Conservation (phyloP, 2,888 invertebrate species). For the Nowickia ferox region DNA sequence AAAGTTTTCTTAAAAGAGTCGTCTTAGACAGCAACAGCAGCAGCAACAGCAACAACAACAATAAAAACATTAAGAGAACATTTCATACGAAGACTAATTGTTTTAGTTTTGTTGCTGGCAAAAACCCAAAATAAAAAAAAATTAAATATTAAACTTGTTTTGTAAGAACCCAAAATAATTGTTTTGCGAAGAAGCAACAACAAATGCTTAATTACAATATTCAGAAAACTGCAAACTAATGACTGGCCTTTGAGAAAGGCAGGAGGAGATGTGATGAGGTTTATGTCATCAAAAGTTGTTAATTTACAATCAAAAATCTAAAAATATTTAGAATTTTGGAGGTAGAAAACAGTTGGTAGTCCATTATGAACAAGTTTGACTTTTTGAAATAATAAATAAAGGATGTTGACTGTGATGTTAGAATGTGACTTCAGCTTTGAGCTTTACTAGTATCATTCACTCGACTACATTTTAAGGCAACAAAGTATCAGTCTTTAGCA, state of each 20-base stretch:
- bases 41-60: conserved; percentile 14
- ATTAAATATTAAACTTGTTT: conserved; percentile 29
- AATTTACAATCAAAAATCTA: too few relatives aligned
- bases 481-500: too few relatives aligned
- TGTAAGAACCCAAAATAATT: conserved; percentile 32
- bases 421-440: too few relatives aligned
- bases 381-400: too few relatives aligned
- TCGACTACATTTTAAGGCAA: too few relatives aligned
- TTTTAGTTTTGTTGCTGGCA: conserved; percentile 44
- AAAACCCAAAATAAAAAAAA: conserved; percentile 45
- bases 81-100: conserved; percentile 61
- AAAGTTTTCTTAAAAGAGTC: conserved; percentile 46
- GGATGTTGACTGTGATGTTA: too few relatives aligned
- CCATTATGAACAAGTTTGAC: too few relatives aligned
- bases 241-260: not conserved
- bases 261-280: not conserved
- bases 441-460: too few relatives aligned
- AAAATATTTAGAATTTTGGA: too few relatives aligned
- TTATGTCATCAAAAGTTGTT: not conserved
- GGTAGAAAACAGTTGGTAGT: too few relatives aligned
- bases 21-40: conserved; percentile 13
- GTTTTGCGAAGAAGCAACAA: conserved; percentile 29
- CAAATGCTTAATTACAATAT: conserved; percentile 52
- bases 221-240: conserved; percentile 19
- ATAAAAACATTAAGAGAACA: conserved; percentile 41